Percentiles rank a stretch among this genome's conserved stretches.
These are phyloP conservation scores for Cryptoprocta ferox DNA, from an alignment of 2,797 vertebrate genomes.

Conservation along the genomic window DNA sequence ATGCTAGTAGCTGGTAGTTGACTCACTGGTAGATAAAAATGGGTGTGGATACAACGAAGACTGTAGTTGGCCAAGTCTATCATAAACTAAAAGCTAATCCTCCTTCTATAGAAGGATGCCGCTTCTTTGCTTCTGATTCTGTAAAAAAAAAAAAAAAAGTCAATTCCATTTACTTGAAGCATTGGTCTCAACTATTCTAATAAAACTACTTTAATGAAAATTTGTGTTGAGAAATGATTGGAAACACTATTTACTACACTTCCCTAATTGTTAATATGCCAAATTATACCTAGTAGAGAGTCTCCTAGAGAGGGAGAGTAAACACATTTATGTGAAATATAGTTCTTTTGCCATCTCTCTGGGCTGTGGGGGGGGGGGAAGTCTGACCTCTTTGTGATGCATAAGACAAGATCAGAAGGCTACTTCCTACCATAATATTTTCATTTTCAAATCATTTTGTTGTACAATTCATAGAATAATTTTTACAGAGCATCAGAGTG, in stretches of 20 bases:
- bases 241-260: neutral
- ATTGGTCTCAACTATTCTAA: neutral
- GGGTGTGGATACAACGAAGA: neutral
- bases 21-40: neutral
- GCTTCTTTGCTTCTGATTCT: neutral
- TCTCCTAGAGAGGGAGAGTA: neutral
- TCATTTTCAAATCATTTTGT: conserved; percentile 23
- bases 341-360: neutral
- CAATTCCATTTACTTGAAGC: neutral
- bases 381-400: neutral
- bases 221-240: neutral
- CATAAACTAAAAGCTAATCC: neutral
- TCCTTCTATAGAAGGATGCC: neutral
- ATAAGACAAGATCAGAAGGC: neutral
- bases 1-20: neutral
- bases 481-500: neutral
- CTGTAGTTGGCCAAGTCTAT: neutral
- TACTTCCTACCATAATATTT: neutral
- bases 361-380: no score
- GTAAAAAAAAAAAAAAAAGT: neutral
- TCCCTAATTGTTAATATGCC: neutral
- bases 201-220: neutral
- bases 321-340: neutral
- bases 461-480: neutral
- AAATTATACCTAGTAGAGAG: neutral